Evolutionary conservation across 35 echinoderm and acorn worm genomes (phyloP).

Genomic region (Anneissia japonica): DNA sequence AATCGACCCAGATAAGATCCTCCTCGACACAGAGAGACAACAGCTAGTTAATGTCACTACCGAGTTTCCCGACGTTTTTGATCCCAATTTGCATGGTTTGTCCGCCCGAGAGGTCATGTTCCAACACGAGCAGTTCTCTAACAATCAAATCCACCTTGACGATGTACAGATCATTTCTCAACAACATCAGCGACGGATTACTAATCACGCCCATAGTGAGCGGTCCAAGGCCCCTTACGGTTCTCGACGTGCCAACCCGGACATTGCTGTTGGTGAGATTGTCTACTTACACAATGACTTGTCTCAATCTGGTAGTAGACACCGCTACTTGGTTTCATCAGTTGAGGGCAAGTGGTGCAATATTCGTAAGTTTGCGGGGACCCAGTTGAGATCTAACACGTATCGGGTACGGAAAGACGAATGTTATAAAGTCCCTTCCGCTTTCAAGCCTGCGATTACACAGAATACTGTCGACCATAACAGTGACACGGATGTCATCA

Average conservation of each 20-base stretch:
- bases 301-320: constrained; percentile 15
- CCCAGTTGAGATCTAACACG: constrained; percentile 16
- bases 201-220: constrained; percentile 32
- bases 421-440: constrained; percentile 27
- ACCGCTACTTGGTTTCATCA: constrained; percentile 26
- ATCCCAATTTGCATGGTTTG: constrained; percentile 13
- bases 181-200: constrained; percentile 26
- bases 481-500: no score
- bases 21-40: not conserved
- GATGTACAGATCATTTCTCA: constrained; percentile 31
- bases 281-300: constrained; percentile 45
- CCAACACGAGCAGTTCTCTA: constrained; percentile 61
- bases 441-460: no score
- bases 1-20: not conserved
- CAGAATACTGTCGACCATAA: no score
- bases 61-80: constrained; percentile 30
- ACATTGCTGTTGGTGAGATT: constrained; percentile 29
- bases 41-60: not conserved
- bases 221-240: not conserved
- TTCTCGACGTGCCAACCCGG: not conserved
- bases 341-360: constrained; percentile 40
- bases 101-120: constrained; percentile 53
- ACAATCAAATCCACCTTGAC: constrained; percentile 33
- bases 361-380: constrained; percentile 50
- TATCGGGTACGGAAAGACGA: constrained; percentile 32